phyloP scores from a whole-genome alignment of 1,140 invertebrate genomes.

The Apis laboriosa region DNA sequence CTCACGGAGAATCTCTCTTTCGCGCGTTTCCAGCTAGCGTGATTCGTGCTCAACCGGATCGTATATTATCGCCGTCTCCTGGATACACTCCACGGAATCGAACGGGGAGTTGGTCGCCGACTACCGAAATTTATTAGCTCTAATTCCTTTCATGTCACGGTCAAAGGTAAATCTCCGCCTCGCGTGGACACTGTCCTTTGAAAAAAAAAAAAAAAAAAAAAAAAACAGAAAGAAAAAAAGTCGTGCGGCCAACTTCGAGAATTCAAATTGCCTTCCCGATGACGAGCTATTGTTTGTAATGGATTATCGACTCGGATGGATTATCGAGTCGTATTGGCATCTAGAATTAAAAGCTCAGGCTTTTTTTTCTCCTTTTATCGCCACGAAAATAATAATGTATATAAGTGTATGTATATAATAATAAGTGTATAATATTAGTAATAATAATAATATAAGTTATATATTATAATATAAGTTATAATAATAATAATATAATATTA shows the following conservation, averaged over 20 bases:
- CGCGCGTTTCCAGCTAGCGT: conserved; percentile 43
- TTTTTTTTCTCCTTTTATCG: no score
- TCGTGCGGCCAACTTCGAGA: neutral
- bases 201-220: conserved; percentile 3
- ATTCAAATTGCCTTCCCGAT: neutral
- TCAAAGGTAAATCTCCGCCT: conserved; percentile 55
- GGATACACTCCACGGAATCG: conserved; percentile 44
- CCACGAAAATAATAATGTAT: no score
- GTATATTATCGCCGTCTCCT: conserved; percentile 56
- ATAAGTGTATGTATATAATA: no score
- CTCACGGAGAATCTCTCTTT: conserved; percentile 51
- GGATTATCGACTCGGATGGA: neutral
- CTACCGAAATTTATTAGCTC: conserved; percentile 58
- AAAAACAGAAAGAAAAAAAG: neutral
- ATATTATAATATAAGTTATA: no score
- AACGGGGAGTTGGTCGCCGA: conserved; percentile 18
- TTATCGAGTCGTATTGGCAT: no score
- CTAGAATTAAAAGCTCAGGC: no score
- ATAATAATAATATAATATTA: no score
- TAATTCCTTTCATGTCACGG: conserved; percentile 62
- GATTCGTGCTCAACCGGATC: conserved; percentile 51
- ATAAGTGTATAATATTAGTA: no score
- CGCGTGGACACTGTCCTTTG: neutral
- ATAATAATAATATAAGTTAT: no score
- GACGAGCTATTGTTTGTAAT: neutral